These are phyloP conservation scores for Neopelma chrysocephalum DNA, from an alignment of 2,797 vertebrate genomes.

Conservation along the genomic window DNA sequence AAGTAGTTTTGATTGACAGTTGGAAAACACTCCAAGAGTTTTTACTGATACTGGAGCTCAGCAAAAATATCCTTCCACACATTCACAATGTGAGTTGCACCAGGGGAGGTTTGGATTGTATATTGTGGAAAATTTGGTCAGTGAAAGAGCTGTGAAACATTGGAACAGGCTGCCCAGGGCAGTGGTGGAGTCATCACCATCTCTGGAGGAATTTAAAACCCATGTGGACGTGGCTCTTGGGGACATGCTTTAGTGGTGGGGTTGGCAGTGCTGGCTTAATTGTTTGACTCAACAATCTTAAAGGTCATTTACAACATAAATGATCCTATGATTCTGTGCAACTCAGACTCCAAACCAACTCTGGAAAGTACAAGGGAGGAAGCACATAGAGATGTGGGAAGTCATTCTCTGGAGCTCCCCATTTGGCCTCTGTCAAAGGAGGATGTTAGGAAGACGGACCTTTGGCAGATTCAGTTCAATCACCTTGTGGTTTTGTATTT, in stretches of 20 bases:
- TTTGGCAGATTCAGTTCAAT: neutral
- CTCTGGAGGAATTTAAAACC: neutral
- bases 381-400: neutral
- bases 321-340: neutral
- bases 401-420: neutral
- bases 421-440: neutral
- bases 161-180: neutral
- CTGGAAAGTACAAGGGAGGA: neutral
- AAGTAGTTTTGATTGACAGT: neutral
- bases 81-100: neutral
- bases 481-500: neutral
- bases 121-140: neutral
- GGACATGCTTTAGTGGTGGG: neutral
- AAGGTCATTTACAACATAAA: neutral
- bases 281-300: accelerated
- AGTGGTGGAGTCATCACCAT: neutral
- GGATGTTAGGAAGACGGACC: neutral
- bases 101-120: neutral
- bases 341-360: neutral
- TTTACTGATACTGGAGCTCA: neutral
- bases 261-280: neutral
- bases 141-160: neutral
- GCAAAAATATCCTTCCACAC: neutral
- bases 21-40: neutral
- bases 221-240: neutral